Conservation (phyloP, 2,113 vertebrate genomes). For the Oncorhynchus gorbuscha region DNA sequence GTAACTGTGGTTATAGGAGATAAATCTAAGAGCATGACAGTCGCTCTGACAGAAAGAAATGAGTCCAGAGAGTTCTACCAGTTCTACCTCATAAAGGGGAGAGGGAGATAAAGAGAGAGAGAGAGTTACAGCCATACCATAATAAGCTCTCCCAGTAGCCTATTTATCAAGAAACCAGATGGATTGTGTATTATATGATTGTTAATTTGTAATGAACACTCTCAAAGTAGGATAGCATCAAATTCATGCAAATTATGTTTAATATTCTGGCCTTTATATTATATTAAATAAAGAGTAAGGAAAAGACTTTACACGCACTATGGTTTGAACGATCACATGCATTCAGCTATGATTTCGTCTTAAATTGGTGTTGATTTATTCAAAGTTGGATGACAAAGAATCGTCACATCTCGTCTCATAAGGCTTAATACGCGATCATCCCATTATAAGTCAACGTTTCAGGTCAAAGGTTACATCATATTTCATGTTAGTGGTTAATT, state of each 20-base stretch:
- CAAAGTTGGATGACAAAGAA: not conserved
- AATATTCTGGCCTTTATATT: not conserved
- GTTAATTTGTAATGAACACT: constrained; percentile 2
- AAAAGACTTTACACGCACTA: not conserved
- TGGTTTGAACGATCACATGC: not conserved
- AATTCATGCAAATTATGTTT: not conserved
- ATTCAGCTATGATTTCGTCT: not conserved
- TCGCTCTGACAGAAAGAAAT: constrained; percentile 30
- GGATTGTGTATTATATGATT: constrained; percentile 3
- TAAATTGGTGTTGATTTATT: constrained; percentile 20
- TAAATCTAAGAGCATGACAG: constrained; percentile 40
- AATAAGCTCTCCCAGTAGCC: not conserved
- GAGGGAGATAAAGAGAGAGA: constrained; percentile 5
- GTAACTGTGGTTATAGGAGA: constrained; percentile 31
- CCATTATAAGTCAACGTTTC: constrained; percentile 3
- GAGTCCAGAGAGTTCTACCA: constrained; percentile 25
- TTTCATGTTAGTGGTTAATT: constrained; percentile 26
- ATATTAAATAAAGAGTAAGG: not conserved
- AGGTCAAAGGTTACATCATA: constrained; percentile 38
- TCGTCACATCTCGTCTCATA: not conserved
- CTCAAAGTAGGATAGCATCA: not conserved
- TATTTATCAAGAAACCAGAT: not conserved
- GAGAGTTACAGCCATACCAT: constrained; percentile 19
- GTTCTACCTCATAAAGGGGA: constrained; percentile 15
- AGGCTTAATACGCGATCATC: constrained; percentile 14